Evolutionary conservation across 2,113 vertebrate species (phyloP), one percentile per base, ranked within the genome.

Genomic region (Mesocricetus auratus): DNA sequence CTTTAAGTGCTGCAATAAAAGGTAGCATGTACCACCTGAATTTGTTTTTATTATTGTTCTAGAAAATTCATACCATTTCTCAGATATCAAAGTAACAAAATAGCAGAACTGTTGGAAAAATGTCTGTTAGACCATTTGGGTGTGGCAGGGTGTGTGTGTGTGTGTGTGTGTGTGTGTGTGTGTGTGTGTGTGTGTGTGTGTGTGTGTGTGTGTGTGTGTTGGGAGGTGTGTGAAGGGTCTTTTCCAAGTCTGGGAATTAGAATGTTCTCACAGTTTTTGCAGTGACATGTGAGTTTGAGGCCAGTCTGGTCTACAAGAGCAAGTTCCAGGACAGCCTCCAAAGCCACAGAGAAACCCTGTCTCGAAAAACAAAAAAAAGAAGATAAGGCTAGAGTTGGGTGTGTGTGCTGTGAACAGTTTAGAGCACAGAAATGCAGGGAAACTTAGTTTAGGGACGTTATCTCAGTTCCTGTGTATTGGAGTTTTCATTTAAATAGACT

Each of bases 31-130:
- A 91, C 31, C 82, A 86, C 50, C 94, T 86, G 39, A 94, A 82
- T 94, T 97, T 91, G 6, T 91, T 95, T 94, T 89, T 26, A 75
- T 82, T 93, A 89, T 39, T 93, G 53, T 60, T 91, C 2, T 86
- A 82, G 66, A 78, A 90, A 91, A 95, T 12, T 68, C 29, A n/a
- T 89, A 50, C 86, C n/a, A 53, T 68, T 95, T 96, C 74, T 83
- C 39, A 89, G 91, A 75, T 79, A 53, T 78, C 33, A 47, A 47
- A 75, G 36, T 94, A 93, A 50, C 5, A 3, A 87, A 53, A 33
- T 66, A 91, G 83, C 47, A 71, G 62, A 94, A 93, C 29, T 68
- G 16, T 73, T 39, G 42, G 42, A 53, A 88, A 94, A 83, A 29
- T 39, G 19, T 7, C 0, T 64, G 83, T 79, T 90, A 88, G 85